A percentile compares a stretch with the other conserved stretches of the same genome.
These are phyloP conservation scores for Tinea pellionella DNA, from an alignment of 2,888 invertebrate species.

Conservation along the genomic window DNA sequence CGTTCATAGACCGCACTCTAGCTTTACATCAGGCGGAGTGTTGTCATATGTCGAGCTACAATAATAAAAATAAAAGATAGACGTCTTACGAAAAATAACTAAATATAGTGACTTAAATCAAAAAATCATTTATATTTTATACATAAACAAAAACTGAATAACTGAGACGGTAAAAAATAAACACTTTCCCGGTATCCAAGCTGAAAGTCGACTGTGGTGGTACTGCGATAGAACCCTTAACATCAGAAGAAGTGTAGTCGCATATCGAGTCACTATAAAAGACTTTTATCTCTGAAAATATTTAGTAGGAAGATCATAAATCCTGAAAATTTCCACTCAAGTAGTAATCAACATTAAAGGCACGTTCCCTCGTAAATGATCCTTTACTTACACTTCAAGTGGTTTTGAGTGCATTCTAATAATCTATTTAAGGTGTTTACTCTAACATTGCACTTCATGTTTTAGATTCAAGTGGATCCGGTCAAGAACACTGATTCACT, in stretches of 20 bases:
- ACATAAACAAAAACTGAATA: neutral
- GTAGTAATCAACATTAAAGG: neutral
- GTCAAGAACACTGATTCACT: constrained; percentile 25
- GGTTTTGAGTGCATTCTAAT: neutral
- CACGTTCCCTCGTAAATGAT: neutral
- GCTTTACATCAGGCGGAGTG: too few relatives aligned
- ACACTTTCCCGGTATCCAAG: too few relatives aligned
- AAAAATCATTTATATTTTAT: neutral
- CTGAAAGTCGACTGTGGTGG: too few relatives aligned
- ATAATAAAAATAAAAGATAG: too few relatives aligned
- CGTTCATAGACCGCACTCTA: too few relatives aligned
- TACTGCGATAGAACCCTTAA: too few relatives aligned
- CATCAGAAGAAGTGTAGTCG: too few relatives aligned
- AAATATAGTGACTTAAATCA: neutral
- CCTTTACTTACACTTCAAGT: neutral
- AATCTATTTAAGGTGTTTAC: neutral
- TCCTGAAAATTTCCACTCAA: neutral
- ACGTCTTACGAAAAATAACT: too few relatives aligned
- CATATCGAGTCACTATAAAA: too few relatives aligned
- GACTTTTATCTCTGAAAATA: neutral
- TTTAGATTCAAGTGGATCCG: constrained; percentile 43
- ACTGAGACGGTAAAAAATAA: neutral
- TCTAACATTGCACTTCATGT: constrained; percentile 8
- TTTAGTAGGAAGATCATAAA: neutral
- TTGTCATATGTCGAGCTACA: too few relatives aligned